A percentile compares a stretch with the other conserved stretches of the same genome.
phyloP scores from a whole-genome alignment of 2,113 vertebrate genomes.

The Zosterops hypoxanthus region DNA sequence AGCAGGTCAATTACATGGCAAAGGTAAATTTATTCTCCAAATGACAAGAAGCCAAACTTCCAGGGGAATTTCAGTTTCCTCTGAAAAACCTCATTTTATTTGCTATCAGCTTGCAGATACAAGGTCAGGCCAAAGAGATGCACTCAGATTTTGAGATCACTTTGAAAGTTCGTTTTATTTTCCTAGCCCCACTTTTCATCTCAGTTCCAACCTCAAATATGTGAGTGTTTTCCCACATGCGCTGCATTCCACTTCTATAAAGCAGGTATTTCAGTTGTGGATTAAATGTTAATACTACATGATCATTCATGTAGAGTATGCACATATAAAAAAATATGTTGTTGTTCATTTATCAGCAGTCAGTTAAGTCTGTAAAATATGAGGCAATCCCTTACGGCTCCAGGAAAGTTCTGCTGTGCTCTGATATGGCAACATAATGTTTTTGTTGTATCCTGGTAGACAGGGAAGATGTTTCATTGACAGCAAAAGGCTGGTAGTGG shows the following conservation, averaged over 20 bases:
- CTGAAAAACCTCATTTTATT: not conserved
- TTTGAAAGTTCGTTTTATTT: conserved; percentile 13
- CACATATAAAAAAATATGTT: not conserved
- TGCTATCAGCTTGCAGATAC: not conserved
- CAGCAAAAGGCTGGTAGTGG: conserved; percentile 14
- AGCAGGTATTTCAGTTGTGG: conserved; percentile 12
- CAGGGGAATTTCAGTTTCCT: conserved; percentile 1
- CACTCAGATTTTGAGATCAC: not conserved
- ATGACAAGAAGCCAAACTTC: not conserved
- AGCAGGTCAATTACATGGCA: not conserved
- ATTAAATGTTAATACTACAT: conserved; percentile 30
- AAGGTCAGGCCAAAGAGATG: not conserved
- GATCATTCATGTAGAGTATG: conserved; percentile 48
- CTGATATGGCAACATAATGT: conserved; percentile 45
- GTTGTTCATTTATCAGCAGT: conserved; percentile 46
- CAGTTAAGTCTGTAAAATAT: conserved; percentile 41
- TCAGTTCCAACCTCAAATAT: conserved; percentile 12
- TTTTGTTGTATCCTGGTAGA: conserved; percentile 46
- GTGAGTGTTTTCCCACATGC: not conserved
- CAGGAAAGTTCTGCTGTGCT: conserved; percentile 2
- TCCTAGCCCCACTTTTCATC: not conserved
- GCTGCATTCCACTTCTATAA: not conserved
- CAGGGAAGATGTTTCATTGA: conserved; percentile 48
- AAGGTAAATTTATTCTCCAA: not conserved
- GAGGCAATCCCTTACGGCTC: conserved; percentile 49